Base-by-base conservation (phyloP, 37 sponge, comb jelly and placozoan species). In the Lycopodina hypogea region DNA sequence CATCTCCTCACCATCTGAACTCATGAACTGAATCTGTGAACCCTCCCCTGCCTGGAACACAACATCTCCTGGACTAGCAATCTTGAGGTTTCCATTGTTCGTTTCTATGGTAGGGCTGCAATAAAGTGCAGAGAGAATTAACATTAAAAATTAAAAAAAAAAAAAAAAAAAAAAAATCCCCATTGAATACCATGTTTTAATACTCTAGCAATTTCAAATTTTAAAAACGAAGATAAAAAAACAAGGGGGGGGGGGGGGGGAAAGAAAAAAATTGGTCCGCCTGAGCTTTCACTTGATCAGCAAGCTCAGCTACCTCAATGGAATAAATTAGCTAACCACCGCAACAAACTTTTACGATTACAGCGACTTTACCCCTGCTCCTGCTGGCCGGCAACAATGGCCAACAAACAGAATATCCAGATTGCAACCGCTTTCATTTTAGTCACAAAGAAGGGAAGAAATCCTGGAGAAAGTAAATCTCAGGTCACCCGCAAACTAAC, bases 101-200 rank as follows among this genome's bases (percentile, higher is more conserved):
- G 89, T 88, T 1, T 72, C 28, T 28, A 88, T 88, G 3, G 63
- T 75, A 9, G 89, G 89, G 18, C 89, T 88, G 74, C 23, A 30
- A n/a, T n/a, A n/a, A n/a, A n/a, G n/a, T n/a, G n/a, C n/a, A n/a
- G n/a, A n/a, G n/a, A n/a, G 6, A 42, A 26, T 18, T 24, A 58
- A 58, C 14, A 58, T 18, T 58, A 58, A 58, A 6, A 21, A 58
- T 26, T 18, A 21, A 6, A 58, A 58, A 26, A 21, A 58, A 14
- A 58, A 21, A 58, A 14, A 6, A 4, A 7, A 66, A 30, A 36
- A 32, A 19, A 35, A 70, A 41, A 7, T 70, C 48, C 48, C 48
- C 8, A 45, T 9, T 12, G 48, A 4, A 45, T 12, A 45, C 48
- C 9, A 12, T 9, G 9, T 45, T 45, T 9, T 45, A 45, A 9